Base-by-base conservation (phyloP, 2,888 invertebrate genomes). In the Syrista parreyssii region DNA sequence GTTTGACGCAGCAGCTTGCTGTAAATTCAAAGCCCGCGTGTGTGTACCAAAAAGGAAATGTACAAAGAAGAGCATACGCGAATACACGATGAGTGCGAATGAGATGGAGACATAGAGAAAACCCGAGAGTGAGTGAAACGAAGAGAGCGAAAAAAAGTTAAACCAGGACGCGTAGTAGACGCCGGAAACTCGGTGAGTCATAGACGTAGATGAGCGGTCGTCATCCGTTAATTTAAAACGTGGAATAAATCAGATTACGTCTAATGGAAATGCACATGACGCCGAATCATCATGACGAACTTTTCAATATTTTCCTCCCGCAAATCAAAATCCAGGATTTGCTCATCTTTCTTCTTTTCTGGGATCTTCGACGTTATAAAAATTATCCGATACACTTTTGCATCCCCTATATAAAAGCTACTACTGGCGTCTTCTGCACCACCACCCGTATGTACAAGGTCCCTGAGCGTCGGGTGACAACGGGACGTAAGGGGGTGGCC, bases 101-200 rank as follows among this genome's bases (percentile, higher is more conserved):
- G 55, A 55, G 55, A 55, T 9, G 55, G 55, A 55, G 23, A 55
- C 9, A 1, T 23, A 9, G 9, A 55, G 1, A 9, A 23, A 23
- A 6, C 55, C 23, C 9, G 9, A 55, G 23, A 55, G 55, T 2
- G 76, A 78, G 78, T 68, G 72, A 81, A 78, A 79, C 81, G 75
- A 76, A 80, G 79, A 73, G 40, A 76, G 35, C 33, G 33, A 78
- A 80, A 82, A 78, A 76, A 79, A 36, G 68, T 72, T 80, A 76
- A 82, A 76, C 4, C 68, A 68, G 55, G 40, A 15, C 15, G 4
- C 15, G 4, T 15, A 15, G 15, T 40, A 40, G 15, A 15, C 4
- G 15, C 15, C 40, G 40, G 40, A 40, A 40, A 40, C 15, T 15
- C 15, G 15, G 40, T 0, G 15, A 15, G 15, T 6, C 40, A 36